phyloP scores from a whole-genome alignment of 2,797 vertebrate genomes.

The Melanotaenia maccullochi region DNA sequence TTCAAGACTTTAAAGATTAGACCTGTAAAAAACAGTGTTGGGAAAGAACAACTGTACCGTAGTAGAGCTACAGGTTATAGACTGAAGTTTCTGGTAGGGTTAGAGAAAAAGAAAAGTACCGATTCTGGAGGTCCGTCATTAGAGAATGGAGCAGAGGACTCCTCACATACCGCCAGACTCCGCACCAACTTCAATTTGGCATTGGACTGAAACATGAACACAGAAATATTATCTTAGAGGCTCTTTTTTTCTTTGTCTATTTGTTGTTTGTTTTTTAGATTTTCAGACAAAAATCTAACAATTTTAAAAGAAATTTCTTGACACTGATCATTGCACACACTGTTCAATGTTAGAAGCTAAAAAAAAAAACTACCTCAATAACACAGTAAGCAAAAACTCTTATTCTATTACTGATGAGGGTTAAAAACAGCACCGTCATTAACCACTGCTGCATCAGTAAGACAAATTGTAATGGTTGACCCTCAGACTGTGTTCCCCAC shows the following conservation, averaged over 20 bases:
- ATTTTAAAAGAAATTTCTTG: background rate
- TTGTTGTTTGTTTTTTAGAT: background rate
- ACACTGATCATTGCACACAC: background rate
- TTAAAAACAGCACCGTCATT: too few species aligned
- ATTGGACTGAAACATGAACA: conserved; percentile 88
- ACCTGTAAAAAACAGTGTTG: background rate
- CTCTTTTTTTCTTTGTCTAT: background rate
- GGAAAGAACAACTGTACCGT: background rate
- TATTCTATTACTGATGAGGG: too few species aligned
- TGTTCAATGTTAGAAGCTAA: background rate
- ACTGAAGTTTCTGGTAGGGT: conserved; percentile 15
- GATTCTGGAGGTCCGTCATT: conserved; percentile 90
- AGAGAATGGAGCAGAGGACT: conserved; percentile 90
- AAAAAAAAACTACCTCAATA: background rate
- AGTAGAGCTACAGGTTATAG: background rate
- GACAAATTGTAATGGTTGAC: background rate
- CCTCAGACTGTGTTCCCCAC: too few species aligned
- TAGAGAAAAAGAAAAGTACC: conserved; percentile 59
- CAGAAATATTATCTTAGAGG: background rate
- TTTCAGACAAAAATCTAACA: background rate
- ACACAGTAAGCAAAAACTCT: background rate
- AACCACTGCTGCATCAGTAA: background rate
- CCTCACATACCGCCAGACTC: conserved; percentile 97
- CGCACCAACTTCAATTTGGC: conserved; percentile 97
- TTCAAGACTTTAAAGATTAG: too few species aligned